Percentiles rank a stretch among this genome's conserved stretches.
Conservation (phyloP, 2,888 invertebrate genomes). For the Nemurella pictetii region DNA sequence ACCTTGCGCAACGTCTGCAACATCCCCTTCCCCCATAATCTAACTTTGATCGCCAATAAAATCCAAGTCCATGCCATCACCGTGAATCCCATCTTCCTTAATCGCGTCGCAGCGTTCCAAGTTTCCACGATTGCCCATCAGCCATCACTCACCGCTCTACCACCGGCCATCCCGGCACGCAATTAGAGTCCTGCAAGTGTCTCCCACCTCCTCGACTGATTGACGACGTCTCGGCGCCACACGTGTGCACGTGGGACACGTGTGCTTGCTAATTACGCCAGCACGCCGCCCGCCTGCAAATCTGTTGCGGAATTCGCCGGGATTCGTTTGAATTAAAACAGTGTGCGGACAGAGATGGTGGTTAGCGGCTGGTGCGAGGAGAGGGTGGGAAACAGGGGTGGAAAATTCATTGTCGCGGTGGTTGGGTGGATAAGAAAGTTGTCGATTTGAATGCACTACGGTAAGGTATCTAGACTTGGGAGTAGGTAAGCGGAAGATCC, state of each 20-base stretch:
- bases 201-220: neutral
- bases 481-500: too few species aligned
- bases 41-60: neutral
- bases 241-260: neutral
- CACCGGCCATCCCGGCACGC: neutral
- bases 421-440: neutral
- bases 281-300: neutral
- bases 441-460: too few species aligned
- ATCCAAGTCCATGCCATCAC: neutral
- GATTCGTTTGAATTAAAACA: neutral
- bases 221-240: neutral
- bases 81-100: neutral
- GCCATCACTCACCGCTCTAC: neutral
- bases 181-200: neutral
- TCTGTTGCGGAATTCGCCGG: neutral
- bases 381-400: neutral
- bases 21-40: too few species aligned
- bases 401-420: neutral
- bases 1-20: too few species aligned
- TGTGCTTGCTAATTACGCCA: neutral
- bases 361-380: neutral
- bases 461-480: too few species aligned
- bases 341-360: neutral
- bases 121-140: neutral
- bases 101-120: neutral